phyloP scores from a whole-genome alignment of 2,113 vertebrate species.

The Pelecanoides urinatrix region DNA sequence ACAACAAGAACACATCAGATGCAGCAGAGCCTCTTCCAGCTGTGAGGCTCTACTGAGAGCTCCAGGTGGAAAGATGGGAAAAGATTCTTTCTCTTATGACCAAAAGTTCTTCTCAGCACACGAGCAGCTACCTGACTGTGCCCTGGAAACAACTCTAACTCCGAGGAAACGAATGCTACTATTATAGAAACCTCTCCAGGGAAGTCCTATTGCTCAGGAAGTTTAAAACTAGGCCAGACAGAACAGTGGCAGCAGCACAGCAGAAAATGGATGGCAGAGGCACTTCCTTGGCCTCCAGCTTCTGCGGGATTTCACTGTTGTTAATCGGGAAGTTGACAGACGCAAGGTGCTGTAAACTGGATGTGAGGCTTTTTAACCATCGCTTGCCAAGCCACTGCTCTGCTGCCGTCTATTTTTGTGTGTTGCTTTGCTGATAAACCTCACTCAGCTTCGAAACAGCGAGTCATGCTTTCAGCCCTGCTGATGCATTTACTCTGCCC shows the following conservation, averaged over 20 bases:
- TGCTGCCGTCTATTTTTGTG: background rate
- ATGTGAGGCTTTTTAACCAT: background rate
- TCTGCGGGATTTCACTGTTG: background rate
- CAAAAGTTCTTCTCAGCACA: background rate
- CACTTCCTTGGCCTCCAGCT: background rate
- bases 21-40: background rate
- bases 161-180: background rate
- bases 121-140: background rate
- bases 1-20: fast-evolving
- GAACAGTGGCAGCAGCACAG: background rate
- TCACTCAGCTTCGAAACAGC: background rate
- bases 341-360: fast-evolving
- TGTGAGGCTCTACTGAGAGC: background rate
- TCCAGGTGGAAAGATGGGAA: background rate
- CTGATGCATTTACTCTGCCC: background rate
- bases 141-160: background rate
- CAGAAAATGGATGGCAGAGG: background rate
- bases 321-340: background rate
- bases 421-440: background rate
- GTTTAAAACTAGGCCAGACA: conserved; percentile 31
- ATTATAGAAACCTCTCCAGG: conserved; percentile 5
- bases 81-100: background rate
- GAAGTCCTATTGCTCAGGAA: conserved; percentile 4
- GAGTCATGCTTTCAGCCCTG: conserved; percentile 36
- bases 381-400: background rate